Base-by-base conservation (phyloP, 2,113 vertebrate genomes). In the Sterrhoptilus dennistouni region DNA sequence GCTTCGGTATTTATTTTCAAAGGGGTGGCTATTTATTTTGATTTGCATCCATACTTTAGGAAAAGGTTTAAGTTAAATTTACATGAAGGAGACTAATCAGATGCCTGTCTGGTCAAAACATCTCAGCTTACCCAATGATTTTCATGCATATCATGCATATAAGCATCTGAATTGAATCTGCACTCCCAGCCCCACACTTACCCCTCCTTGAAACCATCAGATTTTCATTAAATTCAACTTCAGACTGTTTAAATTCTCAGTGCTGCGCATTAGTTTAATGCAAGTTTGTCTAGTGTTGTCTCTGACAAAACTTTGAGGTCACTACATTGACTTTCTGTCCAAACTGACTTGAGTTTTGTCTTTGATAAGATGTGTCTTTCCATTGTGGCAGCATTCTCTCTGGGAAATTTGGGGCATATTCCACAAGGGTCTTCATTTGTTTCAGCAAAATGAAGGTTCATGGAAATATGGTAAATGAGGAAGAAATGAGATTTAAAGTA, bases 341-440 rank as follows among this genome's bases (percentile, higher is more conserved):
- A 0, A 85, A 69, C 20, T 77, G 40, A 49, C 61, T 56, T 59
- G 27, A 29, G 69, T 82, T 91, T 87, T 85, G n/a, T 69, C 49
- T 93, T 85, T 0, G 1, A 56, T 71, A 85, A 72, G 29, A 15
- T 19, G 15, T 0, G 0, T 28, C 36, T 57, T 49, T 50, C 50
- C 3, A 3, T 57, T 42, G 70, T 56, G 44, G 61, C 69, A 89
- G 31, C 56, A 54, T 64, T 63, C 18, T 53, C 52, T 70, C 36
- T 7, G 31, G 83, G 66, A 86, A 86, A 65, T 35, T 60, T 8
- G 3, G 60, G 47, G 12, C 3, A 3, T 90, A 18, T 80, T 85
- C 68, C 59, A 10, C 53, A 83, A 68, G 22, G 40, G 6, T n/a
- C 50, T 87, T 87, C 25, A 66, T 87, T 70, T 87, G 23, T 72